phyloP scores from a whole-genome alignment of 2,113 vertebrate species.

The Bubo blakistoni region DNA sequence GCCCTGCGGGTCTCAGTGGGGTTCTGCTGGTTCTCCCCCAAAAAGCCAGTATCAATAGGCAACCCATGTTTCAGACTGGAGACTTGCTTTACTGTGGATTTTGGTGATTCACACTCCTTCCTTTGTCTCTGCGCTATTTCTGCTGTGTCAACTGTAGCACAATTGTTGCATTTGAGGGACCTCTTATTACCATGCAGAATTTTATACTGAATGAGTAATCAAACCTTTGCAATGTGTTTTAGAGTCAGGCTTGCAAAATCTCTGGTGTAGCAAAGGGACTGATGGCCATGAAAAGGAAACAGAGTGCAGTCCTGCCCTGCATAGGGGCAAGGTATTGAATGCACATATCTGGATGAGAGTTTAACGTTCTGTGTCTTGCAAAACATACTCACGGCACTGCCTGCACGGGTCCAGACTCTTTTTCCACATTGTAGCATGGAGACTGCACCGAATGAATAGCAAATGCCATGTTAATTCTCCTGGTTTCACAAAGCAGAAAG shows the following conservation, averaged over 20 bases:
- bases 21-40: background rate
- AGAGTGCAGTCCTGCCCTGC: background rate
- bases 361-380: background rate
- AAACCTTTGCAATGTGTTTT: background rate
- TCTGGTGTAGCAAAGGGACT: background rate
- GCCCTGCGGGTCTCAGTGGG: rapidly evolving
- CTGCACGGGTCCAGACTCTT: background rate
- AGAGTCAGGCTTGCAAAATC: background rate
- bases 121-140: background rate
- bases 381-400: rapidly evolving
- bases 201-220: background rate
- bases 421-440: background rate
- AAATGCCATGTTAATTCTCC: background rate
- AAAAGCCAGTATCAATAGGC: background rate
- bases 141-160: background rate
- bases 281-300: background rate
- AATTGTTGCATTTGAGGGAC: background rate
- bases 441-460: background rate
- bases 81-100: background rate
- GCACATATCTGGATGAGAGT: background rate
- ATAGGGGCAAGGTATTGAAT: background rate
- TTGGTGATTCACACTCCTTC: background rate
- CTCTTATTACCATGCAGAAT: background rate
- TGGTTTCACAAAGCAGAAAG: background rate
- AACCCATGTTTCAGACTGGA: background rate